Percentiles rank a stretch among this genome's conserved stretches.
These are phyloP conservation scores for Bergia puertoricense DNA, from an alignment of 92 coral and sea anemone genomes.

Conservation along the genomic window DNA sequence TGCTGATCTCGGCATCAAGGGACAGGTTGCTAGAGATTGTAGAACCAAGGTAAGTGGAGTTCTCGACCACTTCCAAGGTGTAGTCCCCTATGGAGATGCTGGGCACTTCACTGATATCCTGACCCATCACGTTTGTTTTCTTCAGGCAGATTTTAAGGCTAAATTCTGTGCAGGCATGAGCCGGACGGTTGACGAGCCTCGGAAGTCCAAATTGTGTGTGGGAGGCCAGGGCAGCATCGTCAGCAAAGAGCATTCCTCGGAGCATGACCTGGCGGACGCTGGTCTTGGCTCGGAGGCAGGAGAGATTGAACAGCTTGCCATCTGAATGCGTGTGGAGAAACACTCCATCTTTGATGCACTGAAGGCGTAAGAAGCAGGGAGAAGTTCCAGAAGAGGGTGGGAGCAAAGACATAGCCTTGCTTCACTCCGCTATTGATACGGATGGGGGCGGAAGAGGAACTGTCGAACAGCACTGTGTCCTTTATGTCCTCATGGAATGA, in stretches of 20 bases:
- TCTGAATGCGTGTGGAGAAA: constrained; percentile 18
- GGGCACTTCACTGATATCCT: not conserved
- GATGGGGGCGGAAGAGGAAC: not conserved
- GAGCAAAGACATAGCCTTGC: constrained; percentile 40
- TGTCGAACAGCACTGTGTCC: constrained; percentile 3
- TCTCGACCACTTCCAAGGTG: not conserved
- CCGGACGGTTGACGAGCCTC: too few species aligned
- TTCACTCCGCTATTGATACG: constrained; percentile 34
- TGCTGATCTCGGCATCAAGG: constrained; percentile 43
- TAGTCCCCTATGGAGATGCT: not conserved
- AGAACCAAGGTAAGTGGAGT: constrained; percentile 54
- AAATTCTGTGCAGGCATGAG: constrained; percentile 36
- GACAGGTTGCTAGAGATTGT: constrained; percentile 43
- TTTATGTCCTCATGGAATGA: constrained; percentile 18
- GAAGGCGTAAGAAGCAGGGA: constrained; percentile 37
- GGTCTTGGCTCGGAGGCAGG: constrained; percentile 30
- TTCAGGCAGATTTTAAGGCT: constrained; percentile 23
- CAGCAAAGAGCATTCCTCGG: constrained; percentile 27
- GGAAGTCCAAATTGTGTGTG: constrained; percentile 14
- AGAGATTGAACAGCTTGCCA: constrained; percentile 19
- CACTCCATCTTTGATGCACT: constrained; percentile 5
- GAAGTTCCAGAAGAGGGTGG: constrained; percentile 38
- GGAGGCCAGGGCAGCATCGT: constrained; percentile 29
- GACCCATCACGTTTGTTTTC: constrained; percentile 6
- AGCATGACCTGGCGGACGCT: not conserved